A percentile compares a stretch with the other conserved stretches of the same genome.
These are phyloP conservation scores for Rhaphigaster nebulosa DNA, from an alignment of 2,888 invertebrate genomes.

Conservation along the genomic window DNA sequence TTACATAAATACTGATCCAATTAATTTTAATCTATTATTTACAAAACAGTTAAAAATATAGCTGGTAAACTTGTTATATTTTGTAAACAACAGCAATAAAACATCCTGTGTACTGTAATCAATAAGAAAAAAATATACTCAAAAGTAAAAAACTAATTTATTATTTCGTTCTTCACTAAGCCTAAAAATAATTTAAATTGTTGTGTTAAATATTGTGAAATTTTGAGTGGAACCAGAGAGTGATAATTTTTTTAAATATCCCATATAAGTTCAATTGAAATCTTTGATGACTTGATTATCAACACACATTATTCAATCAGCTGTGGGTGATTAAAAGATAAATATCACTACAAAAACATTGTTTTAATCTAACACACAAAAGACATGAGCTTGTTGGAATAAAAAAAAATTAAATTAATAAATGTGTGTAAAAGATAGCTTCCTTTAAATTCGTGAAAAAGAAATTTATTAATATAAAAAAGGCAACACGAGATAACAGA, in stretches of 20 bases:
- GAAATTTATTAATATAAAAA: not conserved
- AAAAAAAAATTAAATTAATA: not conserved
- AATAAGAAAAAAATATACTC: not conserved
- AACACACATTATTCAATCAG: not conserved
- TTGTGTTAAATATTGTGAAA: not conserved
- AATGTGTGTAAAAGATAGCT: not conserved
- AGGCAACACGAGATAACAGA: not conserved
- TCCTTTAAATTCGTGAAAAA: not conserved
- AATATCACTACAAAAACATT: not conserved
- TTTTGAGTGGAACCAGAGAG: not conserved
- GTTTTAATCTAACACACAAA: not conserved
- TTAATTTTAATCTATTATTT: not conserved
- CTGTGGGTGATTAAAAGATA: not conserved
- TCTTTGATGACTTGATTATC: not conserved
- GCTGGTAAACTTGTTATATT: not conserved
- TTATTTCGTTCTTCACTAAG: not conserved
- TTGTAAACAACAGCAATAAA: not conserved
- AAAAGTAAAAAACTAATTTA: too few relatives aligned
- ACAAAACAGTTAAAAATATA: not conserved
- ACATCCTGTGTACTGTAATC: not conserved
- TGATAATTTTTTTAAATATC: not conserved
- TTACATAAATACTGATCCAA: not conserved
- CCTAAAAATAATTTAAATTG: not conserved
- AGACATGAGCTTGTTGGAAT: not conserved
- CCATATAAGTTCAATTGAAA: not conserved